These are phyloP conservation scores for Pachyrhynchus sulphureomaculatus DNA, from an alignment of 1,140 invertebrate species.

Conservation along the genomic window DNA sequence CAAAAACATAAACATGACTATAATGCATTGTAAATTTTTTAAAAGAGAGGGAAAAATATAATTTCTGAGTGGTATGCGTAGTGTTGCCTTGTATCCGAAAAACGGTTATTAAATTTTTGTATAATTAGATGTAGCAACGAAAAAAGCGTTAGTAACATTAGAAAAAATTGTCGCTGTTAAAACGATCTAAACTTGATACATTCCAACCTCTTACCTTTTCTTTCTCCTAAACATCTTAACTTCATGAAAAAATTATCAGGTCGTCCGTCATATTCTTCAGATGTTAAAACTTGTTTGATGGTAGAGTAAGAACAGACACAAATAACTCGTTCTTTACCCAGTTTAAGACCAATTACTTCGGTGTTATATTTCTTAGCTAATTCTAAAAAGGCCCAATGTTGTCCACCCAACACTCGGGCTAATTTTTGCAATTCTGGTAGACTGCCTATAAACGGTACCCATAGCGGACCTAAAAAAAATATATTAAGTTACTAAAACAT, in stretches of 20 bases:
- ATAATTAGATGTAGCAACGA: too few relatives aligned
- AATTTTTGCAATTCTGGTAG: slow-evolving; percentile 27
- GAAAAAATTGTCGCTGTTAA: too few relatives aligned
- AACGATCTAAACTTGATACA: neutral
- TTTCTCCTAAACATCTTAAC: slow-evolving; percentile 63
- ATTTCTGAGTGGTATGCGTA: too few relatives aligned
- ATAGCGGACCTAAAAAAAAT: slow-evolving; percentile 42
- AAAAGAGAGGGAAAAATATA: too few relatives aligned
- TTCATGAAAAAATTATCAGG: slow-evolving; percentile 70
- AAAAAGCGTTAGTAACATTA: too few relatives aligned
- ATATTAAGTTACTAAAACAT: too few relatives aligned
- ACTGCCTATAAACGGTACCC: slow-evolving; percentile 45
- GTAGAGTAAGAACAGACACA: slow-evolving; percentile 62
- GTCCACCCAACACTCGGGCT: slow-evolving; percentile 33
- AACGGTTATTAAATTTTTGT: too few relatives aligned
- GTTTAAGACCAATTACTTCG: slow-evolving; percentile 43
- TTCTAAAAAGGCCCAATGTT: slow-evolving; percentile 43
- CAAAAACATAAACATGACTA: too few relatives aligned
- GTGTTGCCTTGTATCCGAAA: too few relatives aligned
- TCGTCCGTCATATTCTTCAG: slow-evolving; percentile 67
- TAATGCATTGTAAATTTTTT: too few relatives aligned
- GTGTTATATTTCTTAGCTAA: slow-evolving; percentile 40
- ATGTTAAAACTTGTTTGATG: slow-evolving; percentile 60
- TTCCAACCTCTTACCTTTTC: slow-evolving; percentile 57
- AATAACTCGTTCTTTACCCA: slow-evolving; percentile 62